Percentiles rank a stretch among this genome's conserved stretches.
Evolutionary conservation across 2,113 vertebrate species (phyloP).

Genomic region (Microcebus tavaratra): DNA sequence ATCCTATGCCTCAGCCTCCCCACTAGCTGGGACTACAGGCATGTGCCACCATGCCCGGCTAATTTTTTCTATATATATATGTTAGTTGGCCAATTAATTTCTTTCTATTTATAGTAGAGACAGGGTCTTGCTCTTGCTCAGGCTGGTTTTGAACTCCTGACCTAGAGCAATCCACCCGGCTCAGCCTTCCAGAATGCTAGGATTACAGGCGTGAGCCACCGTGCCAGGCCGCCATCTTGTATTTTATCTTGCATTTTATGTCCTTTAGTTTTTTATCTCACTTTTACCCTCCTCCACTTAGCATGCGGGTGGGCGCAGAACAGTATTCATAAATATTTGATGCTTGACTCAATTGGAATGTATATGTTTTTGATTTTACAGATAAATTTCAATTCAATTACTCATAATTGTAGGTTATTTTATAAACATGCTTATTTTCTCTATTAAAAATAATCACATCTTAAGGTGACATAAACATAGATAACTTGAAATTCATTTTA

Average conservation of each 20-base stretch:
- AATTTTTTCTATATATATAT: too few species aligned
- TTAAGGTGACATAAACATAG: background rate
- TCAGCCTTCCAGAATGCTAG: too few species aligned
- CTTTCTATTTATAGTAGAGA: too few species aligned
- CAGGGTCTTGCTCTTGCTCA: too few species aligned
- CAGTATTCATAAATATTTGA: background rate
- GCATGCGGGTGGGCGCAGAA: background rate
- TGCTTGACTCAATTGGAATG: background rate
- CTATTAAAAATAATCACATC: background rate
- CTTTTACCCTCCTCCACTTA: background rate
- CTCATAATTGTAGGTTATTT: background rate
- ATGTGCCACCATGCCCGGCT: too few species aligned
- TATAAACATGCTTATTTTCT: background rate
- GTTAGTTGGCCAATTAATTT: too few species aligned
- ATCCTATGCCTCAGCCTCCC: too few species aligned
- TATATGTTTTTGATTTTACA: background rate
- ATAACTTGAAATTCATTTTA: constrained; percentile 43
- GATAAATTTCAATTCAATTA: background rate
- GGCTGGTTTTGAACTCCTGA: too few species aligned
- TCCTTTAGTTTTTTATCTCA: background rate
- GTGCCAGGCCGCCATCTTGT: background rate
- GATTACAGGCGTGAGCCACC: too few species aligned
- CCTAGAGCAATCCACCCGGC: too few species aligned
- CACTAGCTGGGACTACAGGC: too few species aligned
- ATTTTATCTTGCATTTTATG: background rate